Conservation (phyloP, 2,113 vertebrate genomes). For the Macrotis lagotis region DNA sequence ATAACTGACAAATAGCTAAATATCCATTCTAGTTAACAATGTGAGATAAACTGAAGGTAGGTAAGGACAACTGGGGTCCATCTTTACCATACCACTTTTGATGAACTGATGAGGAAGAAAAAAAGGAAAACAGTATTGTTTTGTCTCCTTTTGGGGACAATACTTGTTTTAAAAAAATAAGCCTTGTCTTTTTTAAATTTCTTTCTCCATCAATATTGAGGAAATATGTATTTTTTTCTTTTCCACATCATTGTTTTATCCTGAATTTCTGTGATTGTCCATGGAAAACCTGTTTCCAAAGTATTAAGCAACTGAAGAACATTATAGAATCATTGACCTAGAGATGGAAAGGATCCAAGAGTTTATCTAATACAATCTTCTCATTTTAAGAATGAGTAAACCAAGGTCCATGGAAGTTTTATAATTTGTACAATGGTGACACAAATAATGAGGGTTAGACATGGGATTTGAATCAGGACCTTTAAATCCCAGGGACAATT, state of each 20-base stretch:
- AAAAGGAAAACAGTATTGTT: background rate
- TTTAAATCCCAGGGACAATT: background rate
- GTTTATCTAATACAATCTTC: too few species aligned
- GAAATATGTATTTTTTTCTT: too few species aligned
- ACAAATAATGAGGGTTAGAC: background rate
- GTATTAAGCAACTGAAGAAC: too few species aligned
- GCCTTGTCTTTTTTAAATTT: background rate
- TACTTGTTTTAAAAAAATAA: background rate
- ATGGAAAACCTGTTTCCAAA: too few species aligned
- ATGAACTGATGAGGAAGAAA: background rate
- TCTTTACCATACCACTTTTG: background rate
- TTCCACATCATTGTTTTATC: too few species aligned
- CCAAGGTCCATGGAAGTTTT: background rate
- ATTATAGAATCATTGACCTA: too few species aligned
- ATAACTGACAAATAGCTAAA: conserved; percentile 50
- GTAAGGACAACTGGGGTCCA: background rate
- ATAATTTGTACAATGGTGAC: background rate
- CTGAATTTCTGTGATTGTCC: too few species aligned
- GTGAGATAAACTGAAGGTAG: conserved; percentile 21
- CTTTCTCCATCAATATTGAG: too few species aligned
- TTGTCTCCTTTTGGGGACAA: background rate
- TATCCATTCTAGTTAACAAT: conserved; percentile 41
- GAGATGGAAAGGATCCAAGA: too few species aligned
- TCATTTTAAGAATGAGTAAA: too few species aligned
- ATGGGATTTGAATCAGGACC: background rate